phyloP scores from a whole-genome alignment of 2,113 vertebrate genomes.

The Pygoscelis adeliae region DNA sequence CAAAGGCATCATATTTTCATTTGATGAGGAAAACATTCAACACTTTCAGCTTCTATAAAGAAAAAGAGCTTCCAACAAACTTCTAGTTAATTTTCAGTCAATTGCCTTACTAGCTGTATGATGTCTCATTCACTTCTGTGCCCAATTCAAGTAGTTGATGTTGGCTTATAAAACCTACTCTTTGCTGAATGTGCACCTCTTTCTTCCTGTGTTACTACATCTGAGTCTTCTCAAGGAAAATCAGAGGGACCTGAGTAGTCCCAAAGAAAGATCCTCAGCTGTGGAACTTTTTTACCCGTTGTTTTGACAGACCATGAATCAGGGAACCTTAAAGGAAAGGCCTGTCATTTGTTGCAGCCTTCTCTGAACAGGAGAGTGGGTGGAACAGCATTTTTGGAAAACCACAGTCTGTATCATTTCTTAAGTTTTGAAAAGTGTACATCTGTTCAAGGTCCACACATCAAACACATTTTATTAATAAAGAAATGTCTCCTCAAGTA shows the following conservation, averaged over 20 bases:
- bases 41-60: background rate
- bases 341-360: background rate
- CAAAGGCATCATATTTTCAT: background rate
- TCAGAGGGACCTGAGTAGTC: background rate
- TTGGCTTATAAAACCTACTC: background rate
- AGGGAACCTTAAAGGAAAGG: background rate
- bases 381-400: background rate
- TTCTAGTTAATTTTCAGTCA: background rate
- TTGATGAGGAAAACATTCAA: background rate
- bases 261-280: background rate
- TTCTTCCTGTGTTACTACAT: background rate
- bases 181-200: background rate
- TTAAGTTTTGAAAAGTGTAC: slow-evolving; percentile 1
- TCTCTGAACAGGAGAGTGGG: background rate
- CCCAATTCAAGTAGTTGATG: background rate
- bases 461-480: background rate
- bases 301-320: slow-evolving; percentile 13
- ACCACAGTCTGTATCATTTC: background rate
- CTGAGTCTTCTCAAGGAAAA: background rate
- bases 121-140: background rate
- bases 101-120: background rate
- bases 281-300: background rate
- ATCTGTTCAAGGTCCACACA: background rate
- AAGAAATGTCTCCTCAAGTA: background rate
- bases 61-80: background rate